These are phyloP conservation scores for Trichomalopsis sarcophagae DNA, from an alignment of 1,140 invertebrate genomes.

Conservation along the genomic window DNA sequence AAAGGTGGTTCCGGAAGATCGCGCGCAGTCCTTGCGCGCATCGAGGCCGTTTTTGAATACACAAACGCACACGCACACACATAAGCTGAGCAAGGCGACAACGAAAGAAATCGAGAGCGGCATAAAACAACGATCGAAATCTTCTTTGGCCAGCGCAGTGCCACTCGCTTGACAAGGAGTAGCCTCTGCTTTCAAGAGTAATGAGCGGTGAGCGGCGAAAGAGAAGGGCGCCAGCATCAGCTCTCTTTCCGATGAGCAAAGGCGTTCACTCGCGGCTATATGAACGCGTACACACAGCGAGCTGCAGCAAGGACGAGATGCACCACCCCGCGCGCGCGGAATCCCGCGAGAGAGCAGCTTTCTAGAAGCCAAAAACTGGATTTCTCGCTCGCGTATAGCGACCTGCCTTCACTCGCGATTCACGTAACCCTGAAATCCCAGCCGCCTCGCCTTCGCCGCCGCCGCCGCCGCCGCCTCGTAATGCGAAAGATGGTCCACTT, in stretches of 20 bases:
- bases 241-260: conserved; percentile 35
- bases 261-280: conserved; percentile 56
- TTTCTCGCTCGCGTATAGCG: conserved; percentile 50
- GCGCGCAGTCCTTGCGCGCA: neutral
- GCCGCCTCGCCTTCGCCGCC: conserved; percentile 29
- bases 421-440: conserved; percentile 47
- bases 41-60: neutral
- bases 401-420: conserved; percentile 42
- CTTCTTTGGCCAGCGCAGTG: conserved; percentile 38
- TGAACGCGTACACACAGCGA: too few relatives aligned
- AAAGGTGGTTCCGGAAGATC: conserved; percentile 38
- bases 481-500: conserved; percentile 34
- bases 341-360: conserved; percentile 62
- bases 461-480: conserved; percentile 13
- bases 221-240: conserved; percentile 48
- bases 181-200: conserved; percentile 53
- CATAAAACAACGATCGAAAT: conserved; percentile 53
- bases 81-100: neutral
- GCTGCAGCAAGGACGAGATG: conserved; percentile 64
- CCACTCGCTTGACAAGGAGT: conserved; percentile 53
- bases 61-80: neutral
- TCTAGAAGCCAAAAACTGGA: conserved; percentile 72
- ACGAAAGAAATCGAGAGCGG: conserved; percentile 42
- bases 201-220: conserved; percentile 56
- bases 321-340: conserved; percentile 49